A percentile compares a stretch with the other conserved stretches of the same genome.
Conservation (phyloP, 2,113 vertebrate species). For the Scartelaos histophorus region DNA sequence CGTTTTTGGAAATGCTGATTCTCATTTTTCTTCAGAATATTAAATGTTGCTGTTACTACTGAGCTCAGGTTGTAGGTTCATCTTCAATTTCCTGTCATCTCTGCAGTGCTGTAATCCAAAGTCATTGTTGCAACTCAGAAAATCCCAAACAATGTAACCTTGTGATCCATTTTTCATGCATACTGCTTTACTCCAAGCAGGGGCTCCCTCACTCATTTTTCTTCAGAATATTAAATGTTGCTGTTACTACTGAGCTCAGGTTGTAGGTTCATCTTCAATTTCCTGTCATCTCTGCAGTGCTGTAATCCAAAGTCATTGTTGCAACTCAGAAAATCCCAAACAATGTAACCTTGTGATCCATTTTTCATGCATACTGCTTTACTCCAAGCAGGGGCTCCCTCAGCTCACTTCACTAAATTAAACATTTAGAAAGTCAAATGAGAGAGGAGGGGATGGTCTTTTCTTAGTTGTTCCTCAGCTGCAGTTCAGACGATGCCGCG, state of each 20-base stretch:
- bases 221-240: no score
- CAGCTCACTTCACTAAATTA: slow-evolving; percentile 46
- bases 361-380: slow-evolving; percentile 46
- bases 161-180: slow-evolving; percentile 46
- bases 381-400: slow-evolving; percentile 43
- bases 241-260: not conserved
- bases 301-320: slow-evolving; percentile 9
- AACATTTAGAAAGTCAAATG: slow-evolving; percentile 49
- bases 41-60: not conserved
- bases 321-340: slow-evolving; percentile 12
- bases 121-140: slow-evolving; percentile 8
- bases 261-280: not conserved
- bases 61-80: not conserved
- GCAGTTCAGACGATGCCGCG: slow-evolving; percentile 20
- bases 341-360: slow-evolving; percentile 14
- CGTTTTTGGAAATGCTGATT: not conserved
- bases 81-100: not conserved
- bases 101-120: slow-evolving; percentile 1
- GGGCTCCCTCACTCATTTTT: slow-evolving; percentile 43
- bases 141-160: slow-evolving; percentile 15
- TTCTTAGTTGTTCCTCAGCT: slow-evolving; percentile 46
- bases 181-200: slow-evolving; percentile 26
- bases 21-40: not conserved
- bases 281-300: not conserved
- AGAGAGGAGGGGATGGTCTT: slow-evolving; percentile 35